Percentiles rank a stretch among this genome's conserved stretches.
phyloP scores from a whole-genome alignment of 2,113 vertebrate species.

The Ammodytes marinus region DNA sequence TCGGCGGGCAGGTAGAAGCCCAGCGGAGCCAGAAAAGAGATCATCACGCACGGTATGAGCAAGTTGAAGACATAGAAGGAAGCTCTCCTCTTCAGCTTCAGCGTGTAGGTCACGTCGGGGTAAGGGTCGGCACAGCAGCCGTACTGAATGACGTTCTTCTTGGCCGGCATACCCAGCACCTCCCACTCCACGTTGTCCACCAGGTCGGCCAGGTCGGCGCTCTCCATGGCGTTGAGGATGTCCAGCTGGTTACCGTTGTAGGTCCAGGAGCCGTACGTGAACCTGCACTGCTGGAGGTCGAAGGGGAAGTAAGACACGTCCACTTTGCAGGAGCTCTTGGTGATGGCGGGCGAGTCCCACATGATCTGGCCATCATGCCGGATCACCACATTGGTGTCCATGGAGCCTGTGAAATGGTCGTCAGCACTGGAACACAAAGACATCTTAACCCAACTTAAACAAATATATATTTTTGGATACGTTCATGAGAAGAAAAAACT shows the following conservation, averaged over 20 bases:
- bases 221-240: conserved; percentile 83
- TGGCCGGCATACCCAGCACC: conserved; percentile 90
- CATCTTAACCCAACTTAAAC: neutral
- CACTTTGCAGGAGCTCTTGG: conserved; percentile 94
- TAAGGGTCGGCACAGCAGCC: conserved; percentile 95
- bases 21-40: conserved; percentile 92
- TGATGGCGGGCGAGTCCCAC: conserved; percentile 94
- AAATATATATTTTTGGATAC: neutral
- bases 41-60: conserved; percentile 93
- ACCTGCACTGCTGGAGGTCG: conserved; percentile 89
- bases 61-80: conserved; percentile 94
- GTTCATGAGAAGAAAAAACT: neutral
- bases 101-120: conserved; percentile 91
- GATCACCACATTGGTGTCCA: conserved; percentile 94
- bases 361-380: conserved; percentile 87
- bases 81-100: conserved; percentile 89
- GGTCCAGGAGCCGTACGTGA: conserved; percentile 96
- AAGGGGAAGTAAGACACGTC: conserved; percentile 95
- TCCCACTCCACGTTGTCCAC: conserved; percentile 95
- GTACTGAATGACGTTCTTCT: conserved; percentile 86
- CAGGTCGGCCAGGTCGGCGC: conserved; percentile 88
- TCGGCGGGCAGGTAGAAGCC: conserved; percentile 93
- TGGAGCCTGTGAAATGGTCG: conserved; percentile 85
- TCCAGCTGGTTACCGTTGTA: conserved; percentile 93
- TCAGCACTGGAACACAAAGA: conserved; percentile 84